These are phyloP conservation scores for Dasyurus viverrinus DNA, from an alignment of 2,113 vertebrate species.

Conservation along the genomic window DNA sequence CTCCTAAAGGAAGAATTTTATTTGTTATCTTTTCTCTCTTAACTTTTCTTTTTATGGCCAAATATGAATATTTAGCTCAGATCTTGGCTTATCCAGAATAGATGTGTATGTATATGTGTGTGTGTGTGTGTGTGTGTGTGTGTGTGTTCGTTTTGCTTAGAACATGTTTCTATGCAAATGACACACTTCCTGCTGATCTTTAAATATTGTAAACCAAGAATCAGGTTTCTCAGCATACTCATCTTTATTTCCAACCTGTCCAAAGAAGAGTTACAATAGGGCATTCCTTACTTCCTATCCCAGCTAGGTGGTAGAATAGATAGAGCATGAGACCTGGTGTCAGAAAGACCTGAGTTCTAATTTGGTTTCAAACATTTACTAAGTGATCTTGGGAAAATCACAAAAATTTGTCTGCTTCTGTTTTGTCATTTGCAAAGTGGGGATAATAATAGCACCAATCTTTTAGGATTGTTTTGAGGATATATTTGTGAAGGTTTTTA, in stretches of 20 bases:
- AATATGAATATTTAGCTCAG: neutral
- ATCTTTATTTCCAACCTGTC: too few relatives aligned
- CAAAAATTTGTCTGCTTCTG: neutral
- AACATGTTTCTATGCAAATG: neutral
- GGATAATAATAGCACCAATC: neutral
- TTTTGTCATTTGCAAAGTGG: neutral
- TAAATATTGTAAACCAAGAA: neutral
- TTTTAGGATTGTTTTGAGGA: neutral
- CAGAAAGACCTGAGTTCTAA: neutral
- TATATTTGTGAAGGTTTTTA: neutral
- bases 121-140: too few relatives aligned
- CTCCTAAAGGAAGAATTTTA: neutral
- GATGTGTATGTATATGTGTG: too few relatives aligned
- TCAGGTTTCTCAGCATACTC: neutral
- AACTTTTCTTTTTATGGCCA: neutral
- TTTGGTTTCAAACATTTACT: neutral
- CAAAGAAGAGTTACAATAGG: neutral
- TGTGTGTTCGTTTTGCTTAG: neutral
- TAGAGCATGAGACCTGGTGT: neutral
- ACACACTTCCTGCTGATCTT: neutral
- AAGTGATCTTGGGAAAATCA: neutral
- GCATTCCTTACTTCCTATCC: neutral
- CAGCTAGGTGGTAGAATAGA: neutral
- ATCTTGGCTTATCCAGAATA: neutral
- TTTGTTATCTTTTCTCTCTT: neutral